Conservation (phyloP, 2,888 invertebrate species). For the Callyntrura guangdongensis region DNA sequence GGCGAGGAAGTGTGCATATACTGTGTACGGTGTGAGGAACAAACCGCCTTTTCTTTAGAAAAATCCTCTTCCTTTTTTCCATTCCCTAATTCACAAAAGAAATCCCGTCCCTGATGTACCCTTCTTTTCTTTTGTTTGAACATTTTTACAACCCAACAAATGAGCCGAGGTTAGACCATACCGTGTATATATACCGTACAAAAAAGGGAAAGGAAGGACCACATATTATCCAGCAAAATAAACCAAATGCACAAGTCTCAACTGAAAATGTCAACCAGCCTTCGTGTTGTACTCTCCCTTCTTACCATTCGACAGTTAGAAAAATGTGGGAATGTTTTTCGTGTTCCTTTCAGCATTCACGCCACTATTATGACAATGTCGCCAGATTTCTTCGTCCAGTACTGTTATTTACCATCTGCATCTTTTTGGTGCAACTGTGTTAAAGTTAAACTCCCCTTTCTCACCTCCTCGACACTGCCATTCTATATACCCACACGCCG, state of each 20-base stretch:
- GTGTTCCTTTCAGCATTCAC: neutral
- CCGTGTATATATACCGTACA: neutral
- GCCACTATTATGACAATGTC: slow-evolving; percentile 25
- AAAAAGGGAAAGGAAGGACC: slow-evolving; percentile 20
- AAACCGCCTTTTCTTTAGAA: slow-evolving; percentile 76
- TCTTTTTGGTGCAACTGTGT: neutral
- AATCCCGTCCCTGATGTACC: slow-evolving; percentile 67
- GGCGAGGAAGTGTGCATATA: slow-evolving; percentile 47
- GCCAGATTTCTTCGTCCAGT: slow-evolving; percentile 32
- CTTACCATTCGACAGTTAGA: slow-evolving; percentile 11
- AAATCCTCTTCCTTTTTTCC: slow-evolving; percentile 59
- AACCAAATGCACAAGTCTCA: neutral
- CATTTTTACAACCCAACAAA: slow-evolving; percentile 36
- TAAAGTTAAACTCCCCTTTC: neutral
- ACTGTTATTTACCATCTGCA: slow-evolving; percentile 32
- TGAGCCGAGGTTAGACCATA: neutral
- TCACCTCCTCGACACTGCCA: neutral
- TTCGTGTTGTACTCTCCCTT: neutral
- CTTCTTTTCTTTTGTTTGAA: slow-evolving; percentile 60
- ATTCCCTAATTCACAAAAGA: slow-evolving; percentile 58
- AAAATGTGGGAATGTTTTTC: slow-evolving; percentile 30
- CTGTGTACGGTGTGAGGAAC: slow-evolving; percentile 47
- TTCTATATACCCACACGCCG: slow-evolving; percentile 12
- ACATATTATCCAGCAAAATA: slow-evolving; percentile 5
- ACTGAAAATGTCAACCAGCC: slow-evolving; percentile 46